Evolutionary conservation across 2,113 vertebrate species (phyloP), one percentile per base, ranked within the genome.

Genomic region (Heloderma charlesbogerti): DNA sequence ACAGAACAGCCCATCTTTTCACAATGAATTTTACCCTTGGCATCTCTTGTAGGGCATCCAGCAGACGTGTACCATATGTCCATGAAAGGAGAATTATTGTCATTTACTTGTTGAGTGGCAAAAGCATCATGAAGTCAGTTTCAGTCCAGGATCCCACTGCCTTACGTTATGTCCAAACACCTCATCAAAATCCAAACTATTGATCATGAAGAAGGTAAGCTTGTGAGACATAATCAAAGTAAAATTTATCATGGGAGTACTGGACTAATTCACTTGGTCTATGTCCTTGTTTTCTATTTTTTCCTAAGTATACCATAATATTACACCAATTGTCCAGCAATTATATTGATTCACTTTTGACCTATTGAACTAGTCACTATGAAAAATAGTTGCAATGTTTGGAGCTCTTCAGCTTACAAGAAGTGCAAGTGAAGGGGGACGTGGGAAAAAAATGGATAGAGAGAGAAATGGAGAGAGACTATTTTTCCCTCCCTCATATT

Each of bases 11-110:
- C 48, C 85, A 72, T 25, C 83, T 90, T 89, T 90, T 86, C 63
- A 57, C 45, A 90, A 90, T 80, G 74, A 71, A 80, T 90, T 86
- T 71, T 90, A 86, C 83, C 63, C 74, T 90, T 90, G 83, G 74
- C 74, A 79, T 85, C 72, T 90, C 63, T 79, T 67, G 34, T 69
- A 69, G 72, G 74, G 22, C 83, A 86, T 54, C 86, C 74, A 48
- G 60, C 63, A 90, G 83, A 79, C 69, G 57, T 78, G 45, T 31
- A 13, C 15, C 60, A 69, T 67, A 79, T 84, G 60, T 22, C 60
- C 74, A 85, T 67, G 74, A 90, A 69, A 67, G 34, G 25, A 86
- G 12, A 67, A 67, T 67, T 90, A 79, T 88, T 77, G 27, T 66
- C 79, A 78, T 78, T 86, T 79, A 85, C 37, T 69, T 86, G 57